Base-by-base conservation (phyloP, 1,140 invertebrate species). In the Caligus rogercresseyi region DNA sequence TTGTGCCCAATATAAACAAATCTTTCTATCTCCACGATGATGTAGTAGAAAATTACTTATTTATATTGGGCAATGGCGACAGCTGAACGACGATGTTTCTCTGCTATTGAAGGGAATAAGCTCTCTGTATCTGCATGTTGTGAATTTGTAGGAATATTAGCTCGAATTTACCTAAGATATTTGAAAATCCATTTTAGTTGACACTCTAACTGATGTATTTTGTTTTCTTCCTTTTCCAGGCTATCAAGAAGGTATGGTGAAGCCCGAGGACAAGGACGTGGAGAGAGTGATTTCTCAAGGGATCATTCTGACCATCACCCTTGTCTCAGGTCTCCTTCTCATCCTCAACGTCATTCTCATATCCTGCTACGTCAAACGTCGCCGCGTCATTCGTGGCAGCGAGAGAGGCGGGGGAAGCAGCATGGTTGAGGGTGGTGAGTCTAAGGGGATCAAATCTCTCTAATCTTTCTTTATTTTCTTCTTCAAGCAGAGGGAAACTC, bases 341-440 rank as follows among this genome's bases (percentile, higher is more conserved):
- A 72, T 84, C 23, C 78, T 89, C 69, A 90, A 90, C 74, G 81
- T 90, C 68, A 79, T 88, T 64, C 78, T 91, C 71, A 86, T 91
- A 65, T 83, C 86, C 61, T 90, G 86, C 74, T 91, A 88, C 75
- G 80, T 92, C n/a, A 43, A 43, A 43, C 31, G 31, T n/a, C 31
- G 31, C n/a, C 31, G 31, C n/a, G n/a, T 43, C 7, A 43, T 43
- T 43, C 31, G 31, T 11, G n/a, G 7, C 7, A 43, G n/a, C n/a
- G 31, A n/a, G 7, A 11, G 31, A 43, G n/a, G 7, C 7, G n/a
- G n/a, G 7, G 31, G 31, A 7, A 11, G 7, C n/a, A 43, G 31
- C 31, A n/a, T 43, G n/a, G 31, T n/a, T n/a, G 31, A 43, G 31
- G 31, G 31, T 43, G 31, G 7, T n/a, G 31, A 43, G 31, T 7